Percentiles rank a stretch among this genome's conserved stretches.
These are phyloP conservation scores for Pangasianodon gigas DNA, from an alignment of 2,113 vertebrate species.

Conservation along the genomic window DNA sequence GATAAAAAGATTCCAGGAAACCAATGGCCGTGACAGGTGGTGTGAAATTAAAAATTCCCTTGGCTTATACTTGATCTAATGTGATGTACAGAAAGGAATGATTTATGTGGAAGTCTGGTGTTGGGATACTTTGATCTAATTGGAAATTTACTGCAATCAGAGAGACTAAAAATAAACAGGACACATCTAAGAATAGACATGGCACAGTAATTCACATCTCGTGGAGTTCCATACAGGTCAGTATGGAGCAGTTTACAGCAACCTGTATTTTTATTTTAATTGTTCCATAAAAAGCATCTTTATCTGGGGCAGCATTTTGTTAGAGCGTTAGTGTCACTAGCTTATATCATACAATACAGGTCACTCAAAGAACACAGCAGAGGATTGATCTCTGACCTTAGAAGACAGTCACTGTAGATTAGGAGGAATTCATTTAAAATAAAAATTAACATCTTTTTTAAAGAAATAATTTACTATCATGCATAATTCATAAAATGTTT, in stretches of 20 bases:
- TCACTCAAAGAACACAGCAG: background rate
- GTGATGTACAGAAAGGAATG: conserved; percentile 40
- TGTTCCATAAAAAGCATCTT: conserved; percentile 63
- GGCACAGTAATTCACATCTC: conserved; percentile 48
- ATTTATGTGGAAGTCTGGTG: conserved; percentile 34
- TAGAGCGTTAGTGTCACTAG: background rate
- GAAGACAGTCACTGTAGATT: background rate
- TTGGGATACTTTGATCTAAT: conserved; percentile 59
- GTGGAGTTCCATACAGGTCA: conserved; percentile 63
- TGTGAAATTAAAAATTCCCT: background rate
- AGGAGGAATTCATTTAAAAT: background rate
- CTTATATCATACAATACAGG: background rate
- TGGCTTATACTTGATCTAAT: background rate
- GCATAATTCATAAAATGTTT: background rate
- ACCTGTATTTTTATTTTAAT: conserved; percentile 66
- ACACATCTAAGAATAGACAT: conserved; percentile 59
- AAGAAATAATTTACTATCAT: background rate
- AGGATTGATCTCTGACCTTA: background rate
- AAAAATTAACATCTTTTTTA: background rate
- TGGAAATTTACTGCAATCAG: conserved; percentile 59
- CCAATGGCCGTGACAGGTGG: background rate
- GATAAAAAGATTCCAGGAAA: background rate
- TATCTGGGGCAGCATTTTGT: conserved; percentile 60
- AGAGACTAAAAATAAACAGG: conserved; percentile 68
- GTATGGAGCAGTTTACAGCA: conserved; percentile 60